phyloP scores from a whole-genome alignment of 2,113 vertebrate genomes.

The Ranitomeya variabilis region DNA sequence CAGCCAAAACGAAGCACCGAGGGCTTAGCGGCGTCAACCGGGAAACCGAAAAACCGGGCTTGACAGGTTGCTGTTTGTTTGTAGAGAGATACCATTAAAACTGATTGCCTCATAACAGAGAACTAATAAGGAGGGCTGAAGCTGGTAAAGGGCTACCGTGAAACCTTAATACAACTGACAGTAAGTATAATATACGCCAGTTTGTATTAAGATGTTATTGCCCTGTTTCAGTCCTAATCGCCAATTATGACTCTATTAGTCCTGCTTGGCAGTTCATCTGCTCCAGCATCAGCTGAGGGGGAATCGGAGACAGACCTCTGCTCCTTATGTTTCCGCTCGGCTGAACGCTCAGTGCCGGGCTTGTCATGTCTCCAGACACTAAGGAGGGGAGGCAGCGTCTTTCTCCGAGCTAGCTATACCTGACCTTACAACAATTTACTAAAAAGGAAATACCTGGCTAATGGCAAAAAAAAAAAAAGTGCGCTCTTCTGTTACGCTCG shows the following conservation, averaged over 20 bases:
- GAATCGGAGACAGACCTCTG: conserved; percentile 83
- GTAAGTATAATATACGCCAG: conserved; percentile 70
- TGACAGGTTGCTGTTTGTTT: conserved; percentile 53
- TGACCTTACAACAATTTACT: conserved; percentile 87
- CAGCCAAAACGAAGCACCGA: conserved; percentile 47
- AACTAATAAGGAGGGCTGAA: conserved; percentile 59
- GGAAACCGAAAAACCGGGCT: conserved; percentile 51
- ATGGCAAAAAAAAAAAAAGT: conserved; percentile 70
- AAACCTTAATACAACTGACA: conserved; percentile 71
- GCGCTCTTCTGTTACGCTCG: conserved; percentile 67
- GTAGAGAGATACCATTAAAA: conserved; percentile 41
- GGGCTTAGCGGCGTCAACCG: conserved; percentile 60
- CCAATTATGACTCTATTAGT: conserved; percentile 99
- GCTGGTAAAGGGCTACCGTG: conserved; percentile 48
- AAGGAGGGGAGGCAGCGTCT: conserved; percentile 73
- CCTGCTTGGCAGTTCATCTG: conserved; percentile 93
- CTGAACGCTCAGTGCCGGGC: conserved; percentile 71
- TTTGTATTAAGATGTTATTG: conserved; percentile 81
- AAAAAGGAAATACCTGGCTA: conserved; percentile 79
- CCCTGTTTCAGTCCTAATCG: conserved; percentile 87
- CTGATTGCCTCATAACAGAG: conserved; percentile 38
- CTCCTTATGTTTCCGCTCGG: conserved; percentile 79
- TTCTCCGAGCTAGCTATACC: conserved; percentile 75
- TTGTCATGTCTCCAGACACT: conserved; percentile 78
- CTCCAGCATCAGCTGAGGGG: conserved; percentile 79